These are phyloP conservation scores for Liolophura sinensis DNA, from an alignment of 1,140 invertebrate genomes.

Conservation along the genomic window DNA sequence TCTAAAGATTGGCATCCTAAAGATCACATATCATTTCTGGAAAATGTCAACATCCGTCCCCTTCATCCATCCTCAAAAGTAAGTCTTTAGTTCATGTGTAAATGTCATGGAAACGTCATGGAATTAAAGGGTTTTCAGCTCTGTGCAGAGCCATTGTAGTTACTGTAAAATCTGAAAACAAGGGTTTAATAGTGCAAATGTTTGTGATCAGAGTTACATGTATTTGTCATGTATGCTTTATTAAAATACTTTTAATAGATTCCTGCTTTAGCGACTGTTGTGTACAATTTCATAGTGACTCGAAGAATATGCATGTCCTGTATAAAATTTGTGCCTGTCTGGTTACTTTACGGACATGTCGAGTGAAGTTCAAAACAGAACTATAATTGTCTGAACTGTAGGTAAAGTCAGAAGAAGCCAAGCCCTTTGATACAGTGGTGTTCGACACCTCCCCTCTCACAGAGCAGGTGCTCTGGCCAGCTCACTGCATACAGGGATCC, in stretches of 20 bases:
- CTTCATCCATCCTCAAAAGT: conserved; percentile 19
- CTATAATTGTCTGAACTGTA: conserved; percentile 15
- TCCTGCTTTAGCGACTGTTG: not conserved
- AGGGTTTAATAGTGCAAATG: too few species aligned
- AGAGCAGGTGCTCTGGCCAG: conserved; percentile 80
- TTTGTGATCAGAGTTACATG: not conserved
- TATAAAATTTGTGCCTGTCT: conserved; percentile 3
- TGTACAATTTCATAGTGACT: not conserved
- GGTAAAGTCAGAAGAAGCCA: conserved; percentile 69
- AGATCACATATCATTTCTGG: conserved; percentile 95
- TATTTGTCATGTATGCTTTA: not conserved
- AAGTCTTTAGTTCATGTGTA: not conserved
- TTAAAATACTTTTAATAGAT: not conserved
- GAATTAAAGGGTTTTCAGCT: too few species aligned
- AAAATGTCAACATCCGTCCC: conserved; percentile 66
- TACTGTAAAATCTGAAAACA: too few species aligned
- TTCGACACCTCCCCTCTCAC: conserved; percentile 63
- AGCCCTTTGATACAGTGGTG: conserved; percentile 86
- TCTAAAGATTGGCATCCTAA: conserved; percentile 96
- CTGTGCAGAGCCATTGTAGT: too few species aligned
- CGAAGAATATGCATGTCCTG: not conserved
- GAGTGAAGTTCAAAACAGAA: too few species aligned
- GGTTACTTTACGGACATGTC: too few species aligned
- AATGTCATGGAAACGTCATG: too few species aligned
- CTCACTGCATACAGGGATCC: conserved; percentile 92